Evolutionary conservation across 2,797 vertebrate genomes (phyloP), one percentile per base, ranked within the genome.

Genomic region (Huso huso): DNA sequence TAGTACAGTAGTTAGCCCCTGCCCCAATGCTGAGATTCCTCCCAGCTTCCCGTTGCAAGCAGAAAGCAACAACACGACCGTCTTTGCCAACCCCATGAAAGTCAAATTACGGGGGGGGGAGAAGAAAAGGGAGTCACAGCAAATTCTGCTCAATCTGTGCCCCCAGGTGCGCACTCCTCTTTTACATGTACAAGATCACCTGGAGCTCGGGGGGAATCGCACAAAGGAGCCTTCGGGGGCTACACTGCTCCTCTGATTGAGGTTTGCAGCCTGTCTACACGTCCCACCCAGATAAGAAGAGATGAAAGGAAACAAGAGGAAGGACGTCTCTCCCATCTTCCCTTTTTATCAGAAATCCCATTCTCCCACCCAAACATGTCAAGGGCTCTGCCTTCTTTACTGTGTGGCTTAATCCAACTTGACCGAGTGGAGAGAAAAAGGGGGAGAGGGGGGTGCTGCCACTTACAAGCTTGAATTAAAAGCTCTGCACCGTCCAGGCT

Each of bases 101-200:
- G 51, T 12, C 12, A 12, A 9, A 53, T 6, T 6, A 9, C 4
- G 65, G 15, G 9, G 55, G 51, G n/a, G 15, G n/a, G 2, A 1
- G 48, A 49, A 65, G 67, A 61, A 62, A 23, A 58, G n/a, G 23
- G 63, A 67, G 51, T 63, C 62, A 55, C 50, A 55, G 62, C n/a
- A 60, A 51, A 71, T 68, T 64, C 65, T 52, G 59, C 68, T 71
- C 69, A 71, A 71, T 71, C 67, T 65, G 69, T 37, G 65, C 65
- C 72, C 63, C 72, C 65, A 71, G 79, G 78, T 83, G 74, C 74
- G 70, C 73, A 77, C 76, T 66, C 73, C 73, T 70, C 74, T 73
- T 63, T 77, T 74, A 71, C 68, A 71, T 78, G 80, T 83, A 83
- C 79, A 79, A 73, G 83, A 84, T 86, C 85, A 88, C 84, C 81